Evolutionary conservation across 2,888 invertebrate genomes (phyloP), one percentile per base, ranked within the genome.

Genomic region (Agrilus biguttatus): DNA sequence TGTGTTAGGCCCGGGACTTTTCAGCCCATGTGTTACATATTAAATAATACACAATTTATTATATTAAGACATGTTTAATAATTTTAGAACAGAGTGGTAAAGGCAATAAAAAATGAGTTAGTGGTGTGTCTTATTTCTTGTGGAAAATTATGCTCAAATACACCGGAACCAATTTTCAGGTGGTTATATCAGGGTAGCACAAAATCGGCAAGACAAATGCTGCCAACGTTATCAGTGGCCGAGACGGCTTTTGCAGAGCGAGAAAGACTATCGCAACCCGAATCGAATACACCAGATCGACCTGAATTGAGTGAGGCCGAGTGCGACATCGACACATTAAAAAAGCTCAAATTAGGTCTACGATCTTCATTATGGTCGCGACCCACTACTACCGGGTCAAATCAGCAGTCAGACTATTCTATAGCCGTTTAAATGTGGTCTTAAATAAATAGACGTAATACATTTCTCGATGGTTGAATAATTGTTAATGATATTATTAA

Each of bases 251-350:
- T 74, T 55, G 63, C 67, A 43, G 68, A 68, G 46, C 63, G 64
- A 40, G 53, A 56, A 17, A 54, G 54, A 47, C 23, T 23, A 23
- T 55, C 56, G 49, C 57, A 60, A 52, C 53, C 54, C 45, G 64
- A 66, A 40, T 60, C 63, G 46, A 60, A 59, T 45, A 68, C 66
- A 13, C 61, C 66, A 14, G 72, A 72, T 42, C 70, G 74, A 54
- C 73, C 74, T 43, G 80, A 80, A 61, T 65, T 80, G 53, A 76
- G 77, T 55, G 80, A 80, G 59, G 78, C 78, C 42, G 80, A 81
- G 60, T 79, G 79, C 64, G 81, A 81, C 70, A 78, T 80, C 63
- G 81, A 82, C 58, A 79, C 80, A 45, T 63, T 82, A 54, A 81
- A 81, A 63, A 82, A 81, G 60, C 66, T 81, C 49, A 81, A 81